Conservation (phyloP, 2,113 vertebrate genomes). For the Apodemus sylvaticus region DNA sequence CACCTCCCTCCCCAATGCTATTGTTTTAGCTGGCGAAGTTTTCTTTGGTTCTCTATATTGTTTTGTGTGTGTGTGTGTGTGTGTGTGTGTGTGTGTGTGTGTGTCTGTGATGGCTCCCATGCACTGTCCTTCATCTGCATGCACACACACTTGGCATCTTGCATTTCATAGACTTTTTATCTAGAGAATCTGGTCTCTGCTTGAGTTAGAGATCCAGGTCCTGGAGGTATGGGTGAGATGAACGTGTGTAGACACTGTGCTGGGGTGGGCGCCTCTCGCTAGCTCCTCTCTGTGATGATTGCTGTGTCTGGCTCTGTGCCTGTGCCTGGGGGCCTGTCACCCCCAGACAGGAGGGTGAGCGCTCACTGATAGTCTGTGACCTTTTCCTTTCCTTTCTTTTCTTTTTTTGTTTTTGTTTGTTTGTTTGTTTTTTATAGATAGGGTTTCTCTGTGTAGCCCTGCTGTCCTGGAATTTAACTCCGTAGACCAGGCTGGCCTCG, state of each 20-base stretch:
- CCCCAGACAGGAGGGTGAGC: neutral
- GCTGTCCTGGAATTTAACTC: no score
- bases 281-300: neutral
- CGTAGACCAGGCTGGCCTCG: no score
- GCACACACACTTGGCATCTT: neutral
- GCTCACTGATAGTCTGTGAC: neutral
- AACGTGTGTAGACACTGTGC: neutral
- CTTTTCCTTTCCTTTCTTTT: neutral
- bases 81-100: neutral
- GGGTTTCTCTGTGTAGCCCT: no score
- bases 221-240: no score
- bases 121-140: neutral
- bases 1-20: neutral
- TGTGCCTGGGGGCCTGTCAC: neutral
- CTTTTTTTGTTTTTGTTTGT: no score
- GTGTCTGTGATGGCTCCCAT: no score
- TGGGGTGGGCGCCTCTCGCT: neutral
- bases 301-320: neutral
- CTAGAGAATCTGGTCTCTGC: neutral
- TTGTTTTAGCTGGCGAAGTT: neutral
- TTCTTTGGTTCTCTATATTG: neutral
- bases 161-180: neutral
- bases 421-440: no score
- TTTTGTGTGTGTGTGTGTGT: rapidly evolving
- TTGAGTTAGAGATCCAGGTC: neutral